Conservation (phyloP, 2,113 vertebrate species). For the Platichthys stellatus region DNA sequence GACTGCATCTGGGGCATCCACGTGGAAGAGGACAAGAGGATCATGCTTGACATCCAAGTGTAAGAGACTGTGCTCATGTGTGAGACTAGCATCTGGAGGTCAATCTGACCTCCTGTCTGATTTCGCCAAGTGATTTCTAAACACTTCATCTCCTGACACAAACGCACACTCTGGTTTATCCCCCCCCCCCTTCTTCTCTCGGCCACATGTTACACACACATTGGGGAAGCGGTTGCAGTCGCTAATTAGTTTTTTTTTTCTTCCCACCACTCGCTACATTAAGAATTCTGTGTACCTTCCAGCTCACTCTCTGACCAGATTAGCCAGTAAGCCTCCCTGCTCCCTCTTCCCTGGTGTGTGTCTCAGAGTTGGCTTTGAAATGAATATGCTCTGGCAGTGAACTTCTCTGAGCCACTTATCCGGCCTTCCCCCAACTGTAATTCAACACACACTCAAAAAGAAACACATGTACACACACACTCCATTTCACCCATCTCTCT, state of each 20-base stretch:
- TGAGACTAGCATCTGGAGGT: constrained; percentile 35
- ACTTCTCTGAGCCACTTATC: constrained; percentile 75
- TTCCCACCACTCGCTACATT: constrained; percentile 59
- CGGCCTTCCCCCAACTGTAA: constrained; percentile 67
- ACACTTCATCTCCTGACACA: constrained; percentile 26
- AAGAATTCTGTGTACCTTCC: constrained; percentile 74
- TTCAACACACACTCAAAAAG: constrained; percentile 34
- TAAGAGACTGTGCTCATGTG: constrained; percentile 81
- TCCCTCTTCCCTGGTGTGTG: constrained; percentile 76
- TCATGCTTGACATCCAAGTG: constrained; percentile 95
- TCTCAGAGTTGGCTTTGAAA: constrained; percentile 80
- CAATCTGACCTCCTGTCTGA: neutral
- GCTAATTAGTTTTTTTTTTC: constrained; percentile 68
- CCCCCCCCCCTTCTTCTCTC: constrained; percentile 6
- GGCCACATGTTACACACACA: neutral
- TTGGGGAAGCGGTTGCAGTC: constrained; percentile 44
- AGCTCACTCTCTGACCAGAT: constrained; percentile 80
- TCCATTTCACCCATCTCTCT: constrained; percentile 39
- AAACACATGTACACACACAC: constrained; percentile 34
- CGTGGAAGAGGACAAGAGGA: constrained; percentile 96
- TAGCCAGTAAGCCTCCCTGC: constrained; percentile 78
- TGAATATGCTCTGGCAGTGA: constrained; percentile 80
- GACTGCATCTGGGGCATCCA: constrained; percentile 99
- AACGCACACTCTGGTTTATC: neutral
- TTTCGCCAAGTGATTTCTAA: neutral